phyloP scores from a whole-genome alignment of 1,140 invertebrate genomes.

The Drosophila pallidifrons region DNA sequence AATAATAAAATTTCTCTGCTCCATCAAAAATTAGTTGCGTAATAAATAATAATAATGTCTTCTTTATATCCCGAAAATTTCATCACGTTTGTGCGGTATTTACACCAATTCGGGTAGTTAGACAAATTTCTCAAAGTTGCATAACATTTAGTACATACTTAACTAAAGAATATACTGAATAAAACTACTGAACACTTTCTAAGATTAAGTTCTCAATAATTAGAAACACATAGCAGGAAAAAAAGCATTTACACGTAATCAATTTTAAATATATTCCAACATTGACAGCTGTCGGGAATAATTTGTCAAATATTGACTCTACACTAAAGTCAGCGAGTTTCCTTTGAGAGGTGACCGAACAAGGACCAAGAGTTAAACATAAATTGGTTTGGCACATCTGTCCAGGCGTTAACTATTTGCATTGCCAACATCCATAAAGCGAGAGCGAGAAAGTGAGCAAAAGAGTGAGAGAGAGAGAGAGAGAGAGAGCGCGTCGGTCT shows the following conservation, averaged over 20 bases:
- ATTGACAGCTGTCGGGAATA: conserved; percentile 28
- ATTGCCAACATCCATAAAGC: not conserved
- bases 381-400: conserved; percentile 31
- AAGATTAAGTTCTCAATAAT: too few relatives aligned
- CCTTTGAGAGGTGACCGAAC: not conserved
- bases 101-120: not conserved
- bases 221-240: not conserved
- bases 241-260: not conserved
- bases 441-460: not conserved
- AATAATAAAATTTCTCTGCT: too few relatives aligned
- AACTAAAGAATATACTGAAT: too few relatives aligned
- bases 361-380: conserved; percentile 6
- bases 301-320: conserved; percentile 29
- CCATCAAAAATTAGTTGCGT: too few relatives aligned
- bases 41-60: too few relatives aligned
- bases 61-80: not conserved
- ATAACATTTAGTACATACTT: too few relatives aligned
- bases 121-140: too few relatives aligned
- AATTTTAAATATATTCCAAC: conserved; percentile 1
- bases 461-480: not conserved
- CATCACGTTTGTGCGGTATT: not conserved
- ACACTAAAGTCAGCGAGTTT: not conserved
- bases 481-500: not conserved
- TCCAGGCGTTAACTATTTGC: conserved; percentile 42
- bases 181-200: too few relatives aligned